These are phyloP conservation scores for Pholis gunnellus DNA, from an alignment of 2,113 vertebrate species.

Conservation along the genomic window DNA sequence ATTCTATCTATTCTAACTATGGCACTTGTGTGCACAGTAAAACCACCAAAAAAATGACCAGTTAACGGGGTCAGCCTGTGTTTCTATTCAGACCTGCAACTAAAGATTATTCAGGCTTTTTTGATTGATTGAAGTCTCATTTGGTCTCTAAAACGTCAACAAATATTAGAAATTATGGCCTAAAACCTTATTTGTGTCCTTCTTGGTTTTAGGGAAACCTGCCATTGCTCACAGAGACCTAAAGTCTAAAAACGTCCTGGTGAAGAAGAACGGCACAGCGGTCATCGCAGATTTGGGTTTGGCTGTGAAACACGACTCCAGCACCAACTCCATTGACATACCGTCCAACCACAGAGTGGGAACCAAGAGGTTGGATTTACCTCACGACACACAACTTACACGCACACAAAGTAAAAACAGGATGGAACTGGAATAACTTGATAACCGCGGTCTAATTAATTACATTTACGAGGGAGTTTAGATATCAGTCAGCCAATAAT, in stretches of 20 bases:
- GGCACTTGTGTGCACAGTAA: not conserved
- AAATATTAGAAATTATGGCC: not conserved
- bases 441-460: not conserved
- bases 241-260: slow-evolving; percentile 97
- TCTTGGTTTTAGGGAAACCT: slow-evolving; percentile 89
- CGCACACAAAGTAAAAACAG: slow-evolving; percentile 7
- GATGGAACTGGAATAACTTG: not conserved
- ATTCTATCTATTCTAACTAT: not conserved
- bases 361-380: slow-evolving; percentile 89
- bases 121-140: not conserved
- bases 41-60: not conserved
- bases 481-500: not conserved
- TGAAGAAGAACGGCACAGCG: slow-evolving; percentile 94
- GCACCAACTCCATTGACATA: slow-evolving; percentile 92
- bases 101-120: not conserved
- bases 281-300: slow-evolving; percentile 96
- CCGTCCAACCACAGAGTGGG: slow-evolving; percentile 94
- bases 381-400: not conserved
- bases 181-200: slow-evolving; percentile 2
- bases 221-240: slow-evolving; percentile 98
- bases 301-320: slow-evolving; percentile 95
- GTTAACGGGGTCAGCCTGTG: not conserved
- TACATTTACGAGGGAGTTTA: not conserved
- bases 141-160: too few relatives aligned
- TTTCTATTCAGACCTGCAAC: not conserved